A percentile compares a stretch with the other conserved stretches of the same genome.
Conservation (phyloP, 1,140 invertebrate species). For the Eumaeus atala region DNA sequence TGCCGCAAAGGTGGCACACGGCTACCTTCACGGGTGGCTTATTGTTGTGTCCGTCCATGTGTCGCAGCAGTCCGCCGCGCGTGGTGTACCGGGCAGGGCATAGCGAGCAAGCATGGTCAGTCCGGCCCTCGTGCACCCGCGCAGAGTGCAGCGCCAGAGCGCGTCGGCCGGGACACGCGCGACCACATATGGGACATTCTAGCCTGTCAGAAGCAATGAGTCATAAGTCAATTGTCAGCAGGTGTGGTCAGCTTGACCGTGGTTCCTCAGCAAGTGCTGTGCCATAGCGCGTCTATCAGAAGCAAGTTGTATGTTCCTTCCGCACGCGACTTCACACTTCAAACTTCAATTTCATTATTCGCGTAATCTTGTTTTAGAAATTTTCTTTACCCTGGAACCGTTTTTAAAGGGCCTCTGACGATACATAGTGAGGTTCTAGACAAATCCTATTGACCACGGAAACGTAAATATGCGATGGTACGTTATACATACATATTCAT, state of each 20-base stretch:
- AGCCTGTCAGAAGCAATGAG: slow-evolving; percentile 31
- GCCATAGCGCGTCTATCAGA: too few species aligned
- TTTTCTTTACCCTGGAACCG: too few species aligned
- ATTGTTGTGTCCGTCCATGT: slow-evolving; percentile 14
- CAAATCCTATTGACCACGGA: too few species aligned
- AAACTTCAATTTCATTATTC: too few species aligned
- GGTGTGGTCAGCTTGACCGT: too few species aligned
- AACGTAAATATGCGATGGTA: too few species aligned
- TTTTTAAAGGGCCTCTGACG: too few species aligned
- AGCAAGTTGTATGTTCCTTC: too few species aligned
- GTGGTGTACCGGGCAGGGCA: slow-evolving; percentile 31
- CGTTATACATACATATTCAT: slow-evolving; percentile 36
- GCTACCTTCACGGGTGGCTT: slow-evolving; percentile 12
- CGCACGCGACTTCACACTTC: too few species aligned
- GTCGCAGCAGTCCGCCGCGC: slow-evolving; percentile 23
- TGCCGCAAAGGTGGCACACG: slow-evolving; percentile 39
- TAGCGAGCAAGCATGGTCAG: slow-evolving; percentile 25
- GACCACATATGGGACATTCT: slow-evolving; percentile 39
- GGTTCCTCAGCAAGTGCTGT: too few species aligned
- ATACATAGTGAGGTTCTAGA: too few species aligned
- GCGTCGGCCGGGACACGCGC: slow-evolving; percentile 31
- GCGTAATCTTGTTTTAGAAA: too few species aligned
- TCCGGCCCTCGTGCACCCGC: slow-evolving; percentile 28
- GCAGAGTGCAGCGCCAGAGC: slow-evolving; percentile 32
- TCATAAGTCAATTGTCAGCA: background rate